These are phyloP conservation scores for Ferdinandea cuprea DNA, from an alignment of 2,888 invertebrate species.

Conservation along the genomic window DNA sequence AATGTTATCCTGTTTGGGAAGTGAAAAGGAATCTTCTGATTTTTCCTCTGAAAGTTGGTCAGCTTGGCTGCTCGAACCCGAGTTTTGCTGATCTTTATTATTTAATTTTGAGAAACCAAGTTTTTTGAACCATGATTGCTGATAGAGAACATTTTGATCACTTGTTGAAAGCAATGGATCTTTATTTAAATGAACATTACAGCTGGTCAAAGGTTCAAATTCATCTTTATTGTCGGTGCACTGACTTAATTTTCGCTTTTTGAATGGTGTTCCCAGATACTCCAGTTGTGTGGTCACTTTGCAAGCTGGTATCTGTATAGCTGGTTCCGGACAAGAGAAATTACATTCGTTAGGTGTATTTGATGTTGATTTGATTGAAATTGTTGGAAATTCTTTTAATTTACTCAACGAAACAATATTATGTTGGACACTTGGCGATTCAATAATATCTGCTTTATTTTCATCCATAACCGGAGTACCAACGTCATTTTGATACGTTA, in stretches of 20 bases:
- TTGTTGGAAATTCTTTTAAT: conserved; percentile 21
- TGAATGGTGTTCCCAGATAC: too few species aligned
- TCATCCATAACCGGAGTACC: conserved; percentile 62
- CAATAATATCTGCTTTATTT: conserved; percentile 38
- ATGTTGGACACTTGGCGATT: conserved; percentile 18
- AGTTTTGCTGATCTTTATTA: conserved; percentile 3
- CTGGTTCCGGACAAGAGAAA: too few species aligned
- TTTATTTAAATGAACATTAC: not conserved
- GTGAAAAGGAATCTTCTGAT: not conserved
- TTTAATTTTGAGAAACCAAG: conserved; percentile 22
- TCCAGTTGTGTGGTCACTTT: conserved; percentile 1
- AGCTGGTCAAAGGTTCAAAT: conserved; percentile 22
- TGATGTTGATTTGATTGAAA: not conserved
- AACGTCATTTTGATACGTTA: conserved; percentile 44
- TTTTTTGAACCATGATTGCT: conserved; percentile 50
- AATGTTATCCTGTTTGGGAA: not conserved
- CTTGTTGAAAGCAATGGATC: too few species aligned
- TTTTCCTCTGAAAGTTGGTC: not conserved
- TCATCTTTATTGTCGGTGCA: conserved; percentile 35
- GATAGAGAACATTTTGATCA: conserved; percentile 35
- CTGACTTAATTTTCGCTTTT: conserved; percentile 42
- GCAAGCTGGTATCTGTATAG: too few species aligned
- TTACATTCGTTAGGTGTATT: too few species aligned
- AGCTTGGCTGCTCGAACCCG: not conserved
- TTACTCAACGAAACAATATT: conserved; percentile 45